Conservation (phyloP, 2,113 vertebrate genomes). For the Salminus brasiliensis region DNA sequence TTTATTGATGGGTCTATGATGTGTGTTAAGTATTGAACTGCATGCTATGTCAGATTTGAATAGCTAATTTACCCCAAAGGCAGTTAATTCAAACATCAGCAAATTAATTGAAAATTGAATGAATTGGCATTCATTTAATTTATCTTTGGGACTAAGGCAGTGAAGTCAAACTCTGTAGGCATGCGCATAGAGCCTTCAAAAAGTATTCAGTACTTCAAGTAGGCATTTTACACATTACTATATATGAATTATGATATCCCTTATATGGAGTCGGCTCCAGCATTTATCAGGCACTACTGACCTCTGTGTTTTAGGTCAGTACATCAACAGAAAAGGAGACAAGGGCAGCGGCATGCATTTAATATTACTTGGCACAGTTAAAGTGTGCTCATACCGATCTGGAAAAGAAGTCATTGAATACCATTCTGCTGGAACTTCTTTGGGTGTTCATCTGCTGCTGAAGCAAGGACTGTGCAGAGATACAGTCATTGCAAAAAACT, state of each 20-base stretch:
- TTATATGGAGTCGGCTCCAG: not conserved
- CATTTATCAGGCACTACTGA: not conserved
- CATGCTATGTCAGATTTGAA: too few relatives aligned
- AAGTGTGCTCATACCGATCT: not conserved
- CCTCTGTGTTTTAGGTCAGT: slow-evolving; percentile 30
- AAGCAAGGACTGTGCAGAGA: not conserved
- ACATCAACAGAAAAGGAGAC: slow-evolving; percentile 47
- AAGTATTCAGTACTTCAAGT: too few relatives aligned
- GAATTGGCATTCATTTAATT: too few relatives aligned
- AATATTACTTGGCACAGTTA: slow-evolving; percentile 36
- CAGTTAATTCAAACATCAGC: too few relatives aligned
- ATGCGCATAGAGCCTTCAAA: too few relatives aligned
- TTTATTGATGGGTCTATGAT: too few relatives aligned
- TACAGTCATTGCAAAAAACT: slow-evolving; percentile 42
- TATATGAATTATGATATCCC: not conserved
- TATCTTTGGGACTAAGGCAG: too few relatives aligned
- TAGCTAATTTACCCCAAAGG: too few relatives aligned
- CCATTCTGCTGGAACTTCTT: slow-evolving; percentile 6
- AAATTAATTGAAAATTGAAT: too few relatives aligned
- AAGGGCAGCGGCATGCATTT: slow-evolving; percentile 30
- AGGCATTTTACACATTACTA: too few relatives aligned
- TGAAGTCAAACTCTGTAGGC: too few relatives aligned
- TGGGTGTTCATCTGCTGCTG: slow-evolving; percentile 4
- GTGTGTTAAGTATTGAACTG: too few relatives aligned
- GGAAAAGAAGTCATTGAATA: not conserved